A percentile compares a stretch with the other conserved stretches of the same genome.
phyloP scores from a whole-genome alignment of 2,888 invertebrate genomes.

The Xanthia togata region DNA sequence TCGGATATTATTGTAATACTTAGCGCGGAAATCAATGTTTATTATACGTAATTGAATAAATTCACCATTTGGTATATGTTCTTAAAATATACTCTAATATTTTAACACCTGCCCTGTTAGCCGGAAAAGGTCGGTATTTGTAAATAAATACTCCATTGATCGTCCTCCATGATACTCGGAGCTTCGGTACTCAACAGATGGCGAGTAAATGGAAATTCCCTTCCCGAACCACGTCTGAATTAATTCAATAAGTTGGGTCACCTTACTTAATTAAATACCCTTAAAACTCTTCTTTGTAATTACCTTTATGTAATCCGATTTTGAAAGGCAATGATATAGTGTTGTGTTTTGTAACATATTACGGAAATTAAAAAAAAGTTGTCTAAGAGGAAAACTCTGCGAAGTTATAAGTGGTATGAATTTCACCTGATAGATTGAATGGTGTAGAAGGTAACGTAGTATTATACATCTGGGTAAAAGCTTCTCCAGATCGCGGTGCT shows the following conservation, averaged over 20 bases:
- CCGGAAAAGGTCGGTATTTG: neutral
- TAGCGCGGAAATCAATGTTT: too few species aligned
- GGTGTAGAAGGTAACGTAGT: neutral
- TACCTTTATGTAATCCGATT: too few species aligned
- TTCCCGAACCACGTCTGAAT: conserved; percentile 40
- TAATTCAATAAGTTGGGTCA: conserved; percentile 61
- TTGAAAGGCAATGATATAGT: too few species aligned
- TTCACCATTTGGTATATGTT: neutral
- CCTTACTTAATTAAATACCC: conserved; percentile 65
- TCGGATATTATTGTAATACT: too few species aligned
- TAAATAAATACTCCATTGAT: conserved; percentile 31
- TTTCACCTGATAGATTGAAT: neutral
- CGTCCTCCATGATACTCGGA: conserved; percentile 17
- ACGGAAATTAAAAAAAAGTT: neutral
- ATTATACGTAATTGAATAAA: neutral
- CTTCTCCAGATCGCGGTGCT: neutral
- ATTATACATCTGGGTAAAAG: neutral
- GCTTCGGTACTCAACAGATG: conserved; percentile 45
- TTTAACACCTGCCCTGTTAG: too few species aligned
- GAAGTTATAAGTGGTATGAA: neutral
- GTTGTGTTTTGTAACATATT: neutral
- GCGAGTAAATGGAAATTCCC: conserved; percentile 41
- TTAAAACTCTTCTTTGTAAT: conserved; percentile 54
- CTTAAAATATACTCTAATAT: neutral
- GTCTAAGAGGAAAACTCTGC: neutral